These are phyloP conservation scores for Lucifuga dentata DNA, from an alignment of 2,113 vertebrate genomes.

Conservation along the genomic window DNA sequence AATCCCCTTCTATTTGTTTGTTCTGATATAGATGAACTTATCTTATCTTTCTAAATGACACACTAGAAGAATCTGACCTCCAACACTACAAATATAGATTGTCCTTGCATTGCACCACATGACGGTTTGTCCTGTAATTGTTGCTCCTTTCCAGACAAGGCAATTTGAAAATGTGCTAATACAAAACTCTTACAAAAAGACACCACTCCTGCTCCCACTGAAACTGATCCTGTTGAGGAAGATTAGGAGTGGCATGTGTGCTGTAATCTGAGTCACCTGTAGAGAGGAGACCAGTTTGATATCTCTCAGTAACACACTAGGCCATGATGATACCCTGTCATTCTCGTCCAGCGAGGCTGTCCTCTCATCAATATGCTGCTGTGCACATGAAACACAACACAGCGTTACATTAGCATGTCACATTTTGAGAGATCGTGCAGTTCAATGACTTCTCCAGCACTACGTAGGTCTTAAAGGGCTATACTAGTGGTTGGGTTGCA, in stretches of 20 bases:
- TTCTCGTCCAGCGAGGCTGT: neutral
- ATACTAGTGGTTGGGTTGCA: no score
- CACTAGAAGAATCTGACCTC: no score
- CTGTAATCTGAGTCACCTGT: constrained; percentile 79
- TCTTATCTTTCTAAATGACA: no score
- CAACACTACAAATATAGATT: no score
- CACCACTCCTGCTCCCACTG: constrained; percentile 51
- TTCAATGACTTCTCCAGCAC: neutral
- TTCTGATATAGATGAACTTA: no score
- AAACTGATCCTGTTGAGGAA: constrained; percentile 71
- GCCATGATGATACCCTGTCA: constrained; percentile 28
- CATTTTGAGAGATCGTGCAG: neutral
- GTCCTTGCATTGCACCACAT: no score
- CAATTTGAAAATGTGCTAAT: neutral
- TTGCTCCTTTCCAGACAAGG: no score
- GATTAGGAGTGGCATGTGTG: constrained; percentile 70
- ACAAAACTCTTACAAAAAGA: constrained; percentile 24
- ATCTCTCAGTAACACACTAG: constrained; percentile 50
- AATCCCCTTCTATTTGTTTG: neutral
- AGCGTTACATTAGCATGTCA: neutral
- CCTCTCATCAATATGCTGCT: neutral
- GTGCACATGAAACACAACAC: neutral
- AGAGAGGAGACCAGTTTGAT: constrained; percentile 52
- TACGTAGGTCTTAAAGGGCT: no score
- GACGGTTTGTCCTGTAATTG: no score